Conservation (phyloP, 30 jellyfish, hydroid and myxozoan species). For the Turritopsis dohrnii region DNA sequence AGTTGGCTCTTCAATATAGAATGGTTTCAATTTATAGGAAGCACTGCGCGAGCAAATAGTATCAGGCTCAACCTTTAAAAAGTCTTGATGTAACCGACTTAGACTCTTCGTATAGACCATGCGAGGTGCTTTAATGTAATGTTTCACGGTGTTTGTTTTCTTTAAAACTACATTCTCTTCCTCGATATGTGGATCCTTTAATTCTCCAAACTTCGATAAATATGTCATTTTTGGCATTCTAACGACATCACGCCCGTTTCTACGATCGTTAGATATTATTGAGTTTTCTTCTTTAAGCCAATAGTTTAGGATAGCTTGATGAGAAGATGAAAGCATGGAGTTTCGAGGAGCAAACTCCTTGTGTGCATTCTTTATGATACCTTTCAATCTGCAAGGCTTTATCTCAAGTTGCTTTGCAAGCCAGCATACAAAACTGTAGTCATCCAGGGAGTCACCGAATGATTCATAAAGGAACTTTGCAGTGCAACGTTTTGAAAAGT, state of each 20-base stretch:
- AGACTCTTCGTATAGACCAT: neutral
- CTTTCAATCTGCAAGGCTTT: neutral
- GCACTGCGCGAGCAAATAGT: neutral
- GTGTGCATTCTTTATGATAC: neutral
- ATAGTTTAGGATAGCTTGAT: neutral
- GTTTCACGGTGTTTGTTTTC: no score
- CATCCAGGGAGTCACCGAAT: constrained; percentile 11
- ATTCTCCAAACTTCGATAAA: no score
- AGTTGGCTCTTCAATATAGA: neutral
- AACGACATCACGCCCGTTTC: neutral
- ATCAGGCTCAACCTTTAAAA: neutral
- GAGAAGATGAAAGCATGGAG: neutral
- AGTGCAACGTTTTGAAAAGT: neutral
- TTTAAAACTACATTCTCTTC: neutral
- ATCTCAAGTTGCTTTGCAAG: neutral
- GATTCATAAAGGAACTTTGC: constrained; percentile 9
- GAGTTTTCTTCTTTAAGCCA: constrained; percentile 19
- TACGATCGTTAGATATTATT: constrained; percentile 4
- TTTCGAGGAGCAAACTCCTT: neutral
- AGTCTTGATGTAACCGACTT: neutral
- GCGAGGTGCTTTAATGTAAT: constrained; percentile 15
- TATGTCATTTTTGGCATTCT: no score
- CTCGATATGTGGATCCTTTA: neutral
- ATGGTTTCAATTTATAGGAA: neutral
- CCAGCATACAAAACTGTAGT: neutral